Base-by-base conservation (phyloP, 2,113 vertebrate genomes). In the Cyprinus carpio region DNA sequence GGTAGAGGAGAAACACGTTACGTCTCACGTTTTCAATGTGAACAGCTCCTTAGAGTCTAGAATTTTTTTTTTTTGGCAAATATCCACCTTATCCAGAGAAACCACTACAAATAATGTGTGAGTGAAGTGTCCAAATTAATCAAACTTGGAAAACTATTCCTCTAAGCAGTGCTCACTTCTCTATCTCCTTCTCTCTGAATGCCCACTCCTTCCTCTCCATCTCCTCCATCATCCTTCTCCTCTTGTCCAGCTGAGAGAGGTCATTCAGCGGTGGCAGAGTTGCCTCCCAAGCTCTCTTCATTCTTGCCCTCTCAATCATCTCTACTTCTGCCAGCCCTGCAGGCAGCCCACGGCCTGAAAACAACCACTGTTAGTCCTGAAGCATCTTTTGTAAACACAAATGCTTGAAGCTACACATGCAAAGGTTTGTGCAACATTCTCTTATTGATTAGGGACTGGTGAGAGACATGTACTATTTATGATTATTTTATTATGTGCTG, bases 181-280 rank as follows among this genome's bases (percentile, higher is more conserved):
- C 91, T 29, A 99, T 99, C 92, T 98, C 95, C 34, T 91, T 90
- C 65, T 99, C 97, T 92, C 98, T 94, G 80, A 96, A 97, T 88
- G 96, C 96, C 97, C 97, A 99, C 86, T 99, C 96, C 82, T 95
- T 95, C 80, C 94, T 95, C 89, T 98, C 97, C 96, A 97, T 98
- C 6, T 93, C 94, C 6, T 97, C 94, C 95, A 99, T 96, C 96
- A 98, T 97, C 54, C 83, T 95, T 85, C 93, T 92, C 89, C 97
- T 95, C 90, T 96, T 96, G 1, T 94, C 89, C 0, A 93, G 72
- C 34, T 96, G 95, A 69, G 90, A 88, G 11, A 90, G 75, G 86
- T 94, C 96, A 6, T 90, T 88, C 88, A 96, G 83, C 0, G 94
- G 84, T 2, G 98, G 98, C 54, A 99, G 95, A 4, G 92, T 92